A percentile compares a stretch with the other conserved stretches of the same genome.
Evolutionary conservation across 2,888 invertebrate genomes (phyloP).

Genomic region (Mesoligia furuncula): DNA sequence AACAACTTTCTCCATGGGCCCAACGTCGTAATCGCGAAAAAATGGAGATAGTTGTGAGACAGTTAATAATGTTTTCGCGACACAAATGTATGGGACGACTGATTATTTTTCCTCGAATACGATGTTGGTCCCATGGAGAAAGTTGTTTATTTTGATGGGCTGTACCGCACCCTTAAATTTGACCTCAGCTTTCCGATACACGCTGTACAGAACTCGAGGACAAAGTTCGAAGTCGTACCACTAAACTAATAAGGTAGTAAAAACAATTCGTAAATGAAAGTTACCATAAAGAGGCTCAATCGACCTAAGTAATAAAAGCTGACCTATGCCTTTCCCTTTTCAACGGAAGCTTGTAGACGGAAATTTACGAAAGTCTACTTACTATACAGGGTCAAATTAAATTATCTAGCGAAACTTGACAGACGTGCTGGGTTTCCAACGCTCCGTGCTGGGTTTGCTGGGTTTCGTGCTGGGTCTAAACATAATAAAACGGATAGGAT

Average conservation of each 20-base stretch:
- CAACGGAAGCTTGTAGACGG: conserved; percentile 1
- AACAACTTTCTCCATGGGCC: neutral
- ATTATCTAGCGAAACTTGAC: neutral
- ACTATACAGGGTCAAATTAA: neutral
- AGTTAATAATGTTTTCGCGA: too few species aligned
- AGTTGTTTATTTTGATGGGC: too few species aligned
- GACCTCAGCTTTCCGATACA: neutral
- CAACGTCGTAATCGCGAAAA: neutral
- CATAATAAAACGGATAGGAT: too few species aligned
- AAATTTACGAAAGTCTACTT: neutral
- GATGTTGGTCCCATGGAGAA: neutral
- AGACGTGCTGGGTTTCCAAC: neutral
- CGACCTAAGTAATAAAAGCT: conserved; percentile 37
- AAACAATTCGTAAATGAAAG: conserved; percentile 11
- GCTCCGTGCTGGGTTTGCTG: neutral
- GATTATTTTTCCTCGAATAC: neutral
- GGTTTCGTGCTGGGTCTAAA: too few species aligned
- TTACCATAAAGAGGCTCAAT: neutral
- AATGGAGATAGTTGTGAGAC: too few species aligned
- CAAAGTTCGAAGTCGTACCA: neutral
- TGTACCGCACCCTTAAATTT: neutral
- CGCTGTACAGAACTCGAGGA: neutral
- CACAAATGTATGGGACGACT: neutral
- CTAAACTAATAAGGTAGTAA: neutral
- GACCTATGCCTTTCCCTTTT: conserved; percentile 33